phyloP scores from a whole-genome alignment of 2,888 invertebrate species.

The Nemotelus pantherinus region DNA sequence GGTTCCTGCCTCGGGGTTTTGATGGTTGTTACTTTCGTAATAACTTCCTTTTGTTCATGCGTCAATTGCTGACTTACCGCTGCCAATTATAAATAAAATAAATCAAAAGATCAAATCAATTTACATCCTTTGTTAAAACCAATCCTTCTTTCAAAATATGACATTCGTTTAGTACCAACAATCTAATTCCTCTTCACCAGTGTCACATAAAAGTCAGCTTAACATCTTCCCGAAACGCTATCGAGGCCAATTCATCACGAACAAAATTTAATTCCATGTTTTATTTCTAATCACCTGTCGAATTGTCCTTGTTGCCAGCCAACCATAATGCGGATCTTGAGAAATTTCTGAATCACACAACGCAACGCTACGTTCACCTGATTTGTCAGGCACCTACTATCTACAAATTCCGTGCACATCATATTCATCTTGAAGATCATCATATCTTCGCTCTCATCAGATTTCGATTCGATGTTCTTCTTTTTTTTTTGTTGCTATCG shows the following conservation, averaged over 20 bases:
- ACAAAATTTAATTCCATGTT: constrained; percentile 37
- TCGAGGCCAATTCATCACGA: background rate
- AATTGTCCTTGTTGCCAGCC: background rate
- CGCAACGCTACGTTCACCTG: constrained; percentile 24
- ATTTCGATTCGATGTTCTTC: background rate
- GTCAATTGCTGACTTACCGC: too few relatives aligned
- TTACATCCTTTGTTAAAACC: too few relatives aligned
- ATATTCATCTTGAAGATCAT: background rate
- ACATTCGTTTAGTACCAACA: background rate
- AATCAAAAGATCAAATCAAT: too few relatives aligned
- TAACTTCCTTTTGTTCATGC: too few relatives aligned
- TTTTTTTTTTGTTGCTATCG: background rate
- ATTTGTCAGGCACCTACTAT: constrained; percentile 9
- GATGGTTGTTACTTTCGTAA: too few relatives aligned
- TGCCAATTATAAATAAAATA: too few relatives aligned
- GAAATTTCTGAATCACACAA: background rate
- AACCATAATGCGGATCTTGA: background rate
- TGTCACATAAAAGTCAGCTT: background rate
- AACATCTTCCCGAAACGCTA: too few relatives aligned
- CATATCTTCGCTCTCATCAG: background rate
- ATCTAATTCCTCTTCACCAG: background rate
- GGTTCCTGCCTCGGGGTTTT: too few relatives aligned
- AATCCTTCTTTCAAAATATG: too few relatives aligned
- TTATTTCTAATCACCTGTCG: constrained; percentile 43
- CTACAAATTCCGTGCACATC: background rate